Conservation (phyloP, 2,113 vertebrate genomes). For the Equus quagga region DNA sequence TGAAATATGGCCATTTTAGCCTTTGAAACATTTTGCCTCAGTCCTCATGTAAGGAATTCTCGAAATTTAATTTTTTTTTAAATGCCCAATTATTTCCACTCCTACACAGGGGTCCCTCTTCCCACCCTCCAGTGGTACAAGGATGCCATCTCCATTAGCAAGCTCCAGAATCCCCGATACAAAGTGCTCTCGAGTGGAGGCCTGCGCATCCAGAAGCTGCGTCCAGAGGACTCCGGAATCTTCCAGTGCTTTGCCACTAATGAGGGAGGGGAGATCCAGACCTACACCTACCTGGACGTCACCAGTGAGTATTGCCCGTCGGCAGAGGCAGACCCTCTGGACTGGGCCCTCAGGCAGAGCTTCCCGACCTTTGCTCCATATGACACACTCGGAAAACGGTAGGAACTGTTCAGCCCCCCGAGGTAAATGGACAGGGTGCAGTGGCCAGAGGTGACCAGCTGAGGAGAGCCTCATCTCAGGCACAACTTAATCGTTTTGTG, state of each 20-base stretch:
- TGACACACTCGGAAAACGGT: rapidly evolving
- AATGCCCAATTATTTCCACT: neutral
- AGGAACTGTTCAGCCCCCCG: neutral
- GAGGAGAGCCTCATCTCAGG: neutral
- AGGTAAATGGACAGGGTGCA: rapidly evolving
- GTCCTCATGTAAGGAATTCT: neutral
- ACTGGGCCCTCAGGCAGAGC: neutral
- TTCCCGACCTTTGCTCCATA: rapidly evolving
- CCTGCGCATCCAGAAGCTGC: conserved; percentile 90
- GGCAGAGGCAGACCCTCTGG: rapidly evolving
- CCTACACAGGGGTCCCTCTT: conserved; percentile 89
- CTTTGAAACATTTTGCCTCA: too few relatives aligned
- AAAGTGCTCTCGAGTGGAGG: conserved; percentile 88
- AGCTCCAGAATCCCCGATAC: conserved; percentile 93
- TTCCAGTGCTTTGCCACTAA: conserved; percentile 97
- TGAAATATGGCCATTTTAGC: rapidly evolving
- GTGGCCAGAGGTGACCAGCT: neutral
- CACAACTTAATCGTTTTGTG: rapidly evolving
- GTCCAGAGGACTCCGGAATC: conserved; percentile 93
- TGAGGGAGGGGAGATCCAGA: conserved; percentile 92
- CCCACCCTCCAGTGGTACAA: conserved; percentile 96
- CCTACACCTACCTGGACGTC: conserved; percentile 93
- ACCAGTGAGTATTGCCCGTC: conserved; percentile 91
- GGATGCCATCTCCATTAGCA: conserved; percentile 90
- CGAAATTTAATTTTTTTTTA: neutral